phyloP scores from a whole-genome alignment of 2,113 vertebrate species.

The Rhea pennata region DNA sequence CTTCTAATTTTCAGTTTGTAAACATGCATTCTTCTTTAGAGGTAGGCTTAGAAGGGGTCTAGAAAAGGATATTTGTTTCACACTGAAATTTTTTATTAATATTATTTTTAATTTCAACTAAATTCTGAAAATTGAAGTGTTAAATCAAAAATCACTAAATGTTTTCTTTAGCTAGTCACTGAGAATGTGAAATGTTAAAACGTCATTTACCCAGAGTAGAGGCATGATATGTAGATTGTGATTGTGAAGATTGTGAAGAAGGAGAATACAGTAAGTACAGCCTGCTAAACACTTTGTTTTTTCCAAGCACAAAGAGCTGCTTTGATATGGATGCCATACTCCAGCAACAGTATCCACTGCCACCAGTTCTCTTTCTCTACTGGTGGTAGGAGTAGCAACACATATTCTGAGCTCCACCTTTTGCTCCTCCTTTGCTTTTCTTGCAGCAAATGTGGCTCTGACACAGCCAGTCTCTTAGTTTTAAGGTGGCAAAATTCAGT shows the following conservation, averaged over 20 bases:
- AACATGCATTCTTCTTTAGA: neutral
- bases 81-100: neutral
- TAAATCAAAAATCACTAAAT: neutral
- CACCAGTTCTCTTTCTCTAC: neutral
- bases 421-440: neutral
- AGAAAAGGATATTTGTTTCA: neutral
- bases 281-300: neutral
- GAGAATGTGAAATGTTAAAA: neutral
- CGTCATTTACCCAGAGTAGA: neutral
- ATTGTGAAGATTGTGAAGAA: neutral
- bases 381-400: neutral
- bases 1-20: neutral
- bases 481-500: neutral
- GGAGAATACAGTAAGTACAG: neutral
- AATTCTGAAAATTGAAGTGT: neutral
- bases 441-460: neutral
- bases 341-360: neutral
- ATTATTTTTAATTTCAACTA: neutral
- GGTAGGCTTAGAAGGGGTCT: neutral
- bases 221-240: neutral
- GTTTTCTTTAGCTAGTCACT: neutral
- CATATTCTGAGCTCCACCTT: neutral
- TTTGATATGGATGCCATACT: neutral
- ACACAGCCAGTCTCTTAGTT: neutral
- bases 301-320: neutral